Base-by-base conservation (phyloP, 1,140 invertebrate genomes). In the Armadillidium nasatum region DNA sequence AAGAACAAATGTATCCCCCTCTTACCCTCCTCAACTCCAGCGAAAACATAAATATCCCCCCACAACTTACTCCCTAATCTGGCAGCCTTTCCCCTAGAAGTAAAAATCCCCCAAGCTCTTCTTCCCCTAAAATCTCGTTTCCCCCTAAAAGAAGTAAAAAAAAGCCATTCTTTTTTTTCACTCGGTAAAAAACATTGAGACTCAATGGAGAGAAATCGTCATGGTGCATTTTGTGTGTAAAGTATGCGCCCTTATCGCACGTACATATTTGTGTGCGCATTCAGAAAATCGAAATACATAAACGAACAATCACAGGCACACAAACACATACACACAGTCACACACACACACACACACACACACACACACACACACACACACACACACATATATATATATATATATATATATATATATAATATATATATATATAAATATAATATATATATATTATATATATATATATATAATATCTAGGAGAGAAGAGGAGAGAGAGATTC, bases 401-500 rank as follows among this genome's bases (percentile, higher is more conserved):
- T 33, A 33, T 33, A 60, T 60, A 60, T 60, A 60, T 60, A 60
- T 60, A 60, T 60, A 60, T 60, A 60, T 15, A 60, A 19, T 60
- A 60, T 60, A 33, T 33, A 33, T 33, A 33, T 33, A 33, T 33
- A 33, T 33, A 33, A 3, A 33, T 33, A 33, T 33, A 33, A 33
- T 33, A 33, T 33, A 33, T 33, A 33, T 33, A 33, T 33, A 33
- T n/a, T 33, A 33, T 33, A 33, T 33, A 33, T 33, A 33, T 33
- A 33, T 33, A 33, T 33, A 33, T 33, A 33, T 33, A 33, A 33
- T 33, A 33, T 33, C 1, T 33, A 33, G 6, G 33, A 33, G 33
- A 33, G 33, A 33, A 33, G 33, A 33, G 33, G 33, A 33, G 33
- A 33, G 33, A 33, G 33, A 33, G 33, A 33, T 33, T 33, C 6